Conservation (phyloP, 2,888 invertebrate species). For the Cyclophora punctaria region DNA sequence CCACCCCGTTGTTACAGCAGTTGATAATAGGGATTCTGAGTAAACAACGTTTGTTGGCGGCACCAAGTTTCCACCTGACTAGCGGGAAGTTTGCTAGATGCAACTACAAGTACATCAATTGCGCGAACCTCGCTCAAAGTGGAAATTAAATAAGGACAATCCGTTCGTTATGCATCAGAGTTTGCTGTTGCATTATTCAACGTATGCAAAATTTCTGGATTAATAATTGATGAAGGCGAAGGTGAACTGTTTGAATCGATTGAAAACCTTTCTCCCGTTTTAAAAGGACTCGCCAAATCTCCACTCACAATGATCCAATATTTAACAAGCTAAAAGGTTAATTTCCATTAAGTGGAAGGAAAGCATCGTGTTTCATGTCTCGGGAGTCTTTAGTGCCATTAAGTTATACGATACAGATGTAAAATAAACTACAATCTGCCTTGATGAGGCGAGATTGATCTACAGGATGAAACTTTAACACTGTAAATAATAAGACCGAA, state of each 20-base stretch:
- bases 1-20: slow-evolving; percentile 6
- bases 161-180: slow-evolving; percentile 49
- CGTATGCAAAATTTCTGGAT: slow-evolving; percentile 57
- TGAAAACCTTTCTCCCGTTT: slow-evolving; percentile 45
- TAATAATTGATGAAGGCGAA: slow-evolving; percentile 60
- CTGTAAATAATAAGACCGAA: no score
- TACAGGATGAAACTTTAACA: no score
- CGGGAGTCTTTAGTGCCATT: no score
- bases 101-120: slow-evolving; percentile 20
- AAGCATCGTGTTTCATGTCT: slow-evolving; percentile 1
- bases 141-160: slow-evolving; percentile 61
- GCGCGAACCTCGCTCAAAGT: slow-evolving; percentile 29
- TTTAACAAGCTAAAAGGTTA: slow-evolving; percentile 22
- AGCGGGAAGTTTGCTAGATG: slow-evolving; percentile 29
- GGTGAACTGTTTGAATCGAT: slow-evolving; percentile 48
- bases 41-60: slow-evolving; percentile 22
- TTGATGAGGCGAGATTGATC: no score
- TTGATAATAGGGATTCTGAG: slow-evolving; percentile 13
- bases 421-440: no score
- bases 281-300: slow-evolving; percentile 40
- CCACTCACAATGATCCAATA: slow-evolving; percentile 27
- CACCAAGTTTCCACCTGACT: slow-evolving; percentile 36
- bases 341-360: slow-evolving; percentile 26
- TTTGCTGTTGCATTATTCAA: slow-evolving; percentile 58
- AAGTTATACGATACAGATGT: no score